Evolutionary conservation across 2,113 vertebrate genomes (phyloP).

Genomic region (Phalacrocorax carbo): DNA sequence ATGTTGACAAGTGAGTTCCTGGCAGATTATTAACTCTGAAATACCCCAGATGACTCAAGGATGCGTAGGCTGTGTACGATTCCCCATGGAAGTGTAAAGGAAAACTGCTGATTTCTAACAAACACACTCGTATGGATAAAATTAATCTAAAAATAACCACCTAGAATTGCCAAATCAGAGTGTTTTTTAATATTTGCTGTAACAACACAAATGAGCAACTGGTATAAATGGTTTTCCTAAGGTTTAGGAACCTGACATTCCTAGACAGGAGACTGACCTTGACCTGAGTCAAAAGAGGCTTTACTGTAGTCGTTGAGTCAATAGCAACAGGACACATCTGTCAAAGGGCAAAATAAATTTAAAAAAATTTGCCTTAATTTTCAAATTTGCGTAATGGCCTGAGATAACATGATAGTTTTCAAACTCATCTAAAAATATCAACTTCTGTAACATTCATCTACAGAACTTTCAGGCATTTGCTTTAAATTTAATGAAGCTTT

Average conservation of each 20-base stretch:
- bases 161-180: background rate
- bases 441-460: background rate
- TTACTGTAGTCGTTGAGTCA: background rate
- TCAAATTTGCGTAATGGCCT: background rate
- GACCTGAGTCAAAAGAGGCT: background rate
- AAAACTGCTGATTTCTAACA: background rate
- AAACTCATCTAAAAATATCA: background rate
- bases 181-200: background rate
- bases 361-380: background rate
- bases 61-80: background rate
- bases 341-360: background rate
- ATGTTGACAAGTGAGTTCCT: background rate
- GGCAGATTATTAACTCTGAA: background rate
- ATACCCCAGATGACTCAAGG: background rate
- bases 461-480: background rate
- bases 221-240: background rate
- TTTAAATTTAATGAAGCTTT: background rate
- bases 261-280: background rate
- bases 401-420: background rate
- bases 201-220: background rate
- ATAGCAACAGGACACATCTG: background rate
- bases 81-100: background rate
- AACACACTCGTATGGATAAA: background rate
- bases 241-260: background rate
- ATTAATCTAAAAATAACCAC: fast-evolving